Conservation (phyloP, 2,888 invertebrate genomes). For the Spodoptera littoralis region DNA sequence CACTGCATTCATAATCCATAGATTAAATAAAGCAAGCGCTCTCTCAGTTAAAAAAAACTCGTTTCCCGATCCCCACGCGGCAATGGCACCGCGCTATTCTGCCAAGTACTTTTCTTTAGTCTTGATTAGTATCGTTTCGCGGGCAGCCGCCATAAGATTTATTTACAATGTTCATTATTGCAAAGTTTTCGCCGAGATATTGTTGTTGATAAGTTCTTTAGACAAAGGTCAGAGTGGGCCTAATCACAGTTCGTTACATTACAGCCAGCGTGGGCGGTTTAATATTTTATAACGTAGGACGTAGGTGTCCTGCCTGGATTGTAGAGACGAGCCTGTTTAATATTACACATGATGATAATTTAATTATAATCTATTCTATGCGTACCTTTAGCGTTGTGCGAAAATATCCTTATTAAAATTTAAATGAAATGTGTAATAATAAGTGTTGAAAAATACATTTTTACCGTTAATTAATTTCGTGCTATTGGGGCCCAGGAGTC, state of each 20-base stretch:
- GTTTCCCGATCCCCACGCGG: slow-evolving; percentile 28
- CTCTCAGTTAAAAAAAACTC: slow-evolving; percentile 18
- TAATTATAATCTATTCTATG: no score
- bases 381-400: no score
- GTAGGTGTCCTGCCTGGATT: slow-evolving; percentile 18
- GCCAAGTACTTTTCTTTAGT: slow-evolving; percentile 56
- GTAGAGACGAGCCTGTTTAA: slow-evolving; percentile 9
- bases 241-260: slow-evolving; percentile 51
- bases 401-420: no score
- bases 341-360: background rate
- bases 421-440: no score
- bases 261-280: slow-evolving; percentile 36
- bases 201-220: slow-evolving; percentile 53
- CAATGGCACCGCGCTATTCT: slow-evolving; percentile 33
- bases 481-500: no score
- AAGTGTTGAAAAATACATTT: no score
- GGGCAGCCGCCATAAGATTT: slow-evolving; percentile 56
- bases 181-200: slow-evolving; percentile 52
- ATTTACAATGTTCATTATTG: slow-evolving; percentile 57
- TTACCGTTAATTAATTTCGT: no score
- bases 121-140: slow-evolving; percentile 59
- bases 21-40: slow-evolving; percentile 37
- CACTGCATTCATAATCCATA: slow-evolving; percentile 18
- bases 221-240: slow-evolving; percentile 48
- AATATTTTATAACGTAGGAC: slow-evolving; percentile 40